Percentiles rank a stretch among this genome's conserved stretches.
phyloP scores from a whole-genome alignment of 2,888 invertebrate genomes.

The Ophion ventricosus region DNA sequence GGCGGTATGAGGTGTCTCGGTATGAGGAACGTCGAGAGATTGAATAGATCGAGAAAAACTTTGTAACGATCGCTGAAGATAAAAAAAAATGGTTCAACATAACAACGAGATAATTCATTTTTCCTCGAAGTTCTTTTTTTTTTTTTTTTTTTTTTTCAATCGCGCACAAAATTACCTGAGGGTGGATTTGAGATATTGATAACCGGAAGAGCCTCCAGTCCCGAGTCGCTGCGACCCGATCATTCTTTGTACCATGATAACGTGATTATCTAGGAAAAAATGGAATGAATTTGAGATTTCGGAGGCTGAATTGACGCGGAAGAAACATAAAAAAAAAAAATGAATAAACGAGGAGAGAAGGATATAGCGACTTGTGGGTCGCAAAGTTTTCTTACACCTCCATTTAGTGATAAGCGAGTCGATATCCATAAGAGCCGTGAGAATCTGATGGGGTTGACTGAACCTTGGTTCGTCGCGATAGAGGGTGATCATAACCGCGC shows the following conservation, averaged over 20 bases:
- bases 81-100: neutral
- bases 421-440: conserved; percentile 98
- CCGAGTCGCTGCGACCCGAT: conserved; percentile 98
- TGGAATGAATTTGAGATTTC: neutral
- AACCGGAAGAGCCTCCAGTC: conserved; percentile 99
- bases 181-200: conserved; percentile 98
- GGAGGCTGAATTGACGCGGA: neutral
- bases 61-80: conserved; percentile 96
- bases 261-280: conserved; percentile 93
- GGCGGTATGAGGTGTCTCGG: conserved; percentile 96
- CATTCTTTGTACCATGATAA: conserved; percentile 99
- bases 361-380: too few species aligned
- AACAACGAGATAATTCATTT: neutral
- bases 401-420: conserved; percentile 99
- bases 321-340: too few species aligned
- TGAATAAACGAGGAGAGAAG: neutral
- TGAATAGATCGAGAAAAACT: conserved; percentile 98
- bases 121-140: neutral
- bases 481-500: conserved; percentile 98
- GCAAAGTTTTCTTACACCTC: conserved; percentile 91
- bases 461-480: conserved; percentile 99
- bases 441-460: conserved; percentile 98
- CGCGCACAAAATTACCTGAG: conserved; percentile 89
- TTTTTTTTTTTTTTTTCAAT: too few species aligned
- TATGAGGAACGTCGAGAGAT: conserved; percentile 97